These are phyloP conservation scores for Lophochroa leadbeateri DNA, from an alignment of 2,113 vertebrate genomes.

Conservation along the genomic window DNA sequence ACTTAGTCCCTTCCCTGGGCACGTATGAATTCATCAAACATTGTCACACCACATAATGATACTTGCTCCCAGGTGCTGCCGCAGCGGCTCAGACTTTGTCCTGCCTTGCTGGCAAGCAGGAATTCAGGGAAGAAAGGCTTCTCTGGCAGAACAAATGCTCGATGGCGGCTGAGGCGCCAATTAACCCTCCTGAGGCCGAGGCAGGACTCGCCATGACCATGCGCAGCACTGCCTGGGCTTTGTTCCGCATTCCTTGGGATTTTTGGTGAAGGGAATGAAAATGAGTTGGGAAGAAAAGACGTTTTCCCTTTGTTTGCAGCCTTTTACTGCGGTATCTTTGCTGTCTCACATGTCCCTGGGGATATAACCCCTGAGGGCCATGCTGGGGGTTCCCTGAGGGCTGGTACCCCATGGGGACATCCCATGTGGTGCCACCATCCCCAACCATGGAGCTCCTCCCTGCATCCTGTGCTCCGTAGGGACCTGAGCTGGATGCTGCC, in stretches of 20 bases:
- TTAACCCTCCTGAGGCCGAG: not conserved
- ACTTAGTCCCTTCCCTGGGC: constrained; percentile 75
- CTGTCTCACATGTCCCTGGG: accelerated
- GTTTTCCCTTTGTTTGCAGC: not conserved
- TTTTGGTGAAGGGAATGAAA: not conserved
- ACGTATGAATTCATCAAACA: constrained; percentile 72
- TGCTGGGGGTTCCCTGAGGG: not conserved
- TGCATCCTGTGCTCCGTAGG: not conserved
- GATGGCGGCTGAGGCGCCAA: not conserved
- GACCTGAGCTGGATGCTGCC: not conserved
- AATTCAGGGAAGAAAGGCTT: constrained; percentile 17
- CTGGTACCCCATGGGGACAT: not conserved
- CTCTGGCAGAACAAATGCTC: not conserved
- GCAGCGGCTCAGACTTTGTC: not conserved
- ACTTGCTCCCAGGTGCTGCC: constrained; percentile 7
- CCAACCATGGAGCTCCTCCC: accelerated
- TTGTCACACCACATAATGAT: constrained; percentile 71
- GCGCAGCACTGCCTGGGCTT: not conserved
- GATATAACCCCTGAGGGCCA: too few species aligned
- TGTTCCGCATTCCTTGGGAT: not conserved
- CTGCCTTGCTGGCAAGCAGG: not conserved
- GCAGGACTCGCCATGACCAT: accelerated
- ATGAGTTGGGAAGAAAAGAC: not conserved
- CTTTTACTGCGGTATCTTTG: accelerated
- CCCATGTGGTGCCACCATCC: not conserved